Base-by-base conservation (phyloP, 30 jellyfish, hydroid and myxozoan genomes). In the Hydractinia echinata region DNA sequence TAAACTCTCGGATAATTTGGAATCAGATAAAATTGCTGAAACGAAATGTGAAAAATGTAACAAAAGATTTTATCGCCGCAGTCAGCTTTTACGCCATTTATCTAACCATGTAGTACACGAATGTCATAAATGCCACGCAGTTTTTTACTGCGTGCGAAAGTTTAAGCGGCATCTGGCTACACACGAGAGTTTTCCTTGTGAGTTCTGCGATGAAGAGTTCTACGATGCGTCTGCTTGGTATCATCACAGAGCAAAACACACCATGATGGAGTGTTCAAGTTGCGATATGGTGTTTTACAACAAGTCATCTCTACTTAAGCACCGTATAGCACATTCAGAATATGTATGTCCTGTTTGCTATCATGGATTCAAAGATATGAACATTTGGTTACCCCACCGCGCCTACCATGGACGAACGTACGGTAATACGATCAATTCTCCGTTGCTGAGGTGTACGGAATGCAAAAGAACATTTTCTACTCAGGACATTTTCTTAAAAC, bases 191-290 rank as follows among this genome's bases (percentile, higher is more conserved):
- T 80, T 52, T 53, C 87, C 87, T 15, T 80, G 87, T 21, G 87
- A 80, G 18, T 80, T 80, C 67, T 80, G 87, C 81, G 61, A 66
- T 19, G 83, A 80, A 61, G 87, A 52, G 53, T 80, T 80, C 51
- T 80, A 61, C 73, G 87, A 80, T 54, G 87, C 87, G 48, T 80
- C 87, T n/a, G 87, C 83, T 9, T 80, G 87, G 87, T 80, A 80
- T 51, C 64, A 80, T 5, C 87, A 80, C 44, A 64, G 87, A 39
- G 87, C 87, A 15, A 61, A 44, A n/a, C 87, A 80, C 83, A 80
- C 87, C 4, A 80, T 80, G 87, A 69, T 80, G 10, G 80, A 54
- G 39, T 80, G 87, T 67, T 64, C 83, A 30, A 61, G 87, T 68
- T 80, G 87, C 16, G 50, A 80, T 51, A 66, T 70, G 10, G 69